A percentile compares a stretch with the other conserved stretches of the same genome.
These are phyloP conservation scores for Noctilio leporinus DNA, from an alignment of 2,113 vertebrate genomes.

Conservation along the genomic window DNA sequence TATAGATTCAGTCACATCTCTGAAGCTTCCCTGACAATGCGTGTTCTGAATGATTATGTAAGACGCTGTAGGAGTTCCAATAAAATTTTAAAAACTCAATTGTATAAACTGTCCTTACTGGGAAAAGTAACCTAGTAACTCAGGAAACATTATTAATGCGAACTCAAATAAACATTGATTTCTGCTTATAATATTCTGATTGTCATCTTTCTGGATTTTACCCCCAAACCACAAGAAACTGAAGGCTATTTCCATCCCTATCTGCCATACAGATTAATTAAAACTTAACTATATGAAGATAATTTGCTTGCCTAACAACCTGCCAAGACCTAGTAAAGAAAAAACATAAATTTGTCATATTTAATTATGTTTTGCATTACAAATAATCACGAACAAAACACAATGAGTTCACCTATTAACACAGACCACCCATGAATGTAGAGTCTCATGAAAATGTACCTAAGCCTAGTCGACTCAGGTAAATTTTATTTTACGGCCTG, in stretches of 20 bases:
- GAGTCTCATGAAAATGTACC: neutral
- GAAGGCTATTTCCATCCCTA: neutral
- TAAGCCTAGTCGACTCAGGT: neutral
- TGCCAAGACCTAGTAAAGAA: neutral
- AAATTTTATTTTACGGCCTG: neutral
- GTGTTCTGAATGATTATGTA: neutral
- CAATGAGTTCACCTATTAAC: constrained; percentile 11
- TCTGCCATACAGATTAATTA: neutral
- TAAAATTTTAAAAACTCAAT: neutral
- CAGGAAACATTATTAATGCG: neutral
- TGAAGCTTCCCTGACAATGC: neutral
- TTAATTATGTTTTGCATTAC: neutral
- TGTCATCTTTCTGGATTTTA: neutral
- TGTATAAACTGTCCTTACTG: neutral
- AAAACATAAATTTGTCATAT: neutral
- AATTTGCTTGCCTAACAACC: neutral
- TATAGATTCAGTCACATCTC: neutral
- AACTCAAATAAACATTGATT: constrained; percentile 25
- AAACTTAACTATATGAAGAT: constrained; percentile 15
- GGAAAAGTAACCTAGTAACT: neutral
- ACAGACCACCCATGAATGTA: neutral
- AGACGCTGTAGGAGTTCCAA: neutral
- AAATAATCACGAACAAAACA: constrained; percentile 18
- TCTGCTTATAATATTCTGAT: neutral
- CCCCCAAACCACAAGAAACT: neutral